Evolutionary conservation across 2,888 invertebrate genomes (phyloP).

Genomic region (Rhorus exstirpatorius): DNA sequence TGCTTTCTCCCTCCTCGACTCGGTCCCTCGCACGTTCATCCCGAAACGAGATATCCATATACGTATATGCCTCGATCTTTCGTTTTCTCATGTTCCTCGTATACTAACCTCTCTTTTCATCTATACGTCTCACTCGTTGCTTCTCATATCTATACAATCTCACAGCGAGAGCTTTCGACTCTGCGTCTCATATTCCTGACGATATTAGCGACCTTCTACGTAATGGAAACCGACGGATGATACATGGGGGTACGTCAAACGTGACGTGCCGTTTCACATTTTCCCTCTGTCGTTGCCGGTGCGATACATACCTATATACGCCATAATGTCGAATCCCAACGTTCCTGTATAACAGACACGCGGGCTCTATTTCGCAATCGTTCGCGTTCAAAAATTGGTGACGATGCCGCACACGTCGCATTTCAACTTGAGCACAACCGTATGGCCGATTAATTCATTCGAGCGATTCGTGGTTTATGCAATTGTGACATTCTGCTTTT

Average conservation of each 20-base stretch:
- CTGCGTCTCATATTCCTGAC: slow-evolving; percentile 76
- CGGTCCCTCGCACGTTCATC: slow-evolving; percentile 25
- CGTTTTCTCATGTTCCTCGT: slow-evolving; percentile 32
- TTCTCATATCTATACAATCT: slow-evolving; percentile 14
- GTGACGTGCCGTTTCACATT: slow-evolving; percentile 75
- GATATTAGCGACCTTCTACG: slow-evolving; percentile 80
- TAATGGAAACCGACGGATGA: slow-evolving; percentile 84
- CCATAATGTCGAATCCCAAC: not conserved
- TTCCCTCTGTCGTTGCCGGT: slow-evolving; percentile 58
- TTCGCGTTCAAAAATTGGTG: no score
- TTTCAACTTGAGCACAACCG: not conserved
- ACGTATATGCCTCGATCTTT: slow-evolving; percentile 50
- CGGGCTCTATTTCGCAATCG: not conserved
- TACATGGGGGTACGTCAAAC: slow-evolving; percentile 83
- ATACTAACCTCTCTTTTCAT: slow-evolving; percentile 33
- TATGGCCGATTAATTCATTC: no score
- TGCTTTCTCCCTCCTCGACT: slow-evolving; percentile 6
- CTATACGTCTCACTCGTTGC: slow-evolving; percentile 45
- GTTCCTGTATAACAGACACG: not conserved
- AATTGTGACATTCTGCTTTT: no score
- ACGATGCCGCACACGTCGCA: not conserved
- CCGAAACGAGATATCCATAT: slow-evolving; percentile 27
- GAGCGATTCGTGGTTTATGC: no score
- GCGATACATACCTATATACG: slow-evolving; percentile 65
- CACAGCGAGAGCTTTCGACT: slow-evolving; percentile 67